These are phyloP conservation scores for Hirudinaria manillensis DNA, from an alignment of 2,888 invertebrate genomes.

Conservation along the genomic window DNA sequence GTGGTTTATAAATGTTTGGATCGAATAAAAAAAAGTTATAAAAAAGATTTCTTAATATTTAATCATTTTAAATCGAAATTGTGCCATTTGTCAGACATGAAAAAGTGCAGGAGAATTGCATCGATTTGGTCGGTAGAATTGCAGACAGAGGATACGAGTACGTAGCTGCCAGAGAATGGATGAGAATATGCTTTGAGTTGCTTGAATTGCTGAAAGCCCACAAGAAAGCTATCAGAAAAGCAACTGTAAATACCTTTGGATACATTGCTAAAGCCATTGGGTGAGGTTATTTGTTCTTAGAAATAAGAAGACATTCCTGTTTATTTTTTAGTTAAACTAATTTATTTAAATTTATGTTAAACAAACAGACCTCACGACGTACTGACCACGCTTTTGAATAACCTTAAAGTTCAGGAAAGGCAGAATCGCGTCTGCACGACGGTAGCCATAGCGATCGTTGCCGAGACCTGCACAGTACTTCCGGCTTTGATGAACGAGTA, in stretches of 20 bases:
- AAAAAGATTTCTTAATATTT: too few relatives aligned
- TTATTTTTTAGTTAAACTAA: too few relatives aligned
- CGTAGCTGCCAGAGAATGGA: conserved; percentile 98
- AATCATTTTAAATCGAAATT: not conserved
- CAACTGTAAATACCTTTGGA: conserved; percentile 98
- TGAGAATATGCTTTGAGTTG: conserved; percentile 98
- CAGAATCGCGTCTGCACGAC: conserved; percentile 99
- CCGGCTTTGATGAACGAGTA: conserved; percentile 97
- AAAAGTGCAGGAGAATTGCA: conserved; percentile 98
- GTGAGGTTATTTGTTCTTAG: conserved; percentile 51
- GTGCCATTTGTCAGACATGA: conserved; percentile 56
- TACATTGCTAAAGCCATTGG: conserved; percentile 99
- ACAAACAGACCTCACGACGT: conserved; percentile 95
- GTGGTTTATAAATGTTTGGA: not conserved
- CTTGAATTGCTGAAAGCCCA: conserved; percentile 94
- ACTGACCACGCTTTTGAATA: conserved; percentile 90
- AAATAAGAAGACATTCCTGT: too few relatives aligned
- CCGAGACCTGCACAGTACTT: conserved; percentile 97
- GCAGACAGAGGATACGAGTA: conserved; percentile 98
- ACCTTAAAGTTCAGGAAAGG: conserved; percentile 95
- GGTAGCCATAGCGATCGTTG: conserved; percentile 98
- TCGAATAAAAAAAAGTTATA: too few relatives aligned
- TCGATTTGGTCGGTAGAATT: conserved; percentile 95
- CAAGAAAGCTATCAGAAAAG: conserved; percentile 95
- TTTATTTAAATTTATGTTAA: too few relatives aligned